Evolutionary conservation across 2,113 vertebrate genomes (phyloP), one percentile per base, ranked within the genome.

Genomic region (Garra rufa): DNA sequence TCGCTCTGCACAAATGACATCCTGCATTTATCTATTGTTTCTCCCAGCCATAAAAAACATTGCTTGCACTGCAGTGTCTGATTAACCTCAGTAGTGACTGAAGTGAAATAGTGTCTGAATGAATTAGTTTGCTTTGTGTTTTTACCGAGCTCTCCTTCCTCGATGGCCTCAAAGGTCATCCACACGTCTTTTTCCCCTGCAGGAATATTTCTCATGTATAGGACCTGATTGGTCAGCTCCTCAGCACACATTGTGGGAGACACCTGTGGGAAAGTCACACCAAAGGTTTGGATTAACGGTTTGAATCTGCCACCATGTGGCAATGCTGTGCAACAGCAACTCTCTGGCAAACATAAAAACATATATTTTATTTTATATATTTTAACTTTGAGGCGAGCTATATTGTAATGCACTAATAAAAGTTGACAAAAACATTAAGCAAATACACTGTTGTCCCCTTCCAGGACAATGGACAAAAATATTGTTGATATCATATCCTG

Each of bases 211-310:
- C 97, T 96, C 95, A 99, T 96, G 90, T 98, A 98, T 82, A 99
- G 93, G 73, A 99, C 97, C 87, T 99, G 97, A 89, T 99, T 99
- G 87, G 97, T 98, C 88, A 99, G 93, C 57, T 98, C 98, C 91
- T 99, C 97, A 0, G 98, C 96, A 1, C 96, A 96, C 96, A 99
- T 97, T 0, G 94, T 94, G 63, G 98, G 98, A 28, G 97, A 99
- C 78, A 99, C 98, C 98, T 99, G 88, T n/a, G 75, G 17, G 63
- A 81, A 52, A 87, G 46, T 7, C 46, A 85, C 6, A 26, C 11
- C 48, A 76, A 41, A 75, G 7, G 48, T 14, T 63, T 69, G 10
- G 83, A 30, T 30, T 41, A 17, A 28, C 74, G 50, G 77, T 44
- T 7, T 11, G 4, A 24, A 38, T 63, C 24, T 46, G 65, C 89